Evolutionary conservation across 2,113 vertebrate genomes (phyloP).

Genomic region (Rhineura floridana): DNA sequence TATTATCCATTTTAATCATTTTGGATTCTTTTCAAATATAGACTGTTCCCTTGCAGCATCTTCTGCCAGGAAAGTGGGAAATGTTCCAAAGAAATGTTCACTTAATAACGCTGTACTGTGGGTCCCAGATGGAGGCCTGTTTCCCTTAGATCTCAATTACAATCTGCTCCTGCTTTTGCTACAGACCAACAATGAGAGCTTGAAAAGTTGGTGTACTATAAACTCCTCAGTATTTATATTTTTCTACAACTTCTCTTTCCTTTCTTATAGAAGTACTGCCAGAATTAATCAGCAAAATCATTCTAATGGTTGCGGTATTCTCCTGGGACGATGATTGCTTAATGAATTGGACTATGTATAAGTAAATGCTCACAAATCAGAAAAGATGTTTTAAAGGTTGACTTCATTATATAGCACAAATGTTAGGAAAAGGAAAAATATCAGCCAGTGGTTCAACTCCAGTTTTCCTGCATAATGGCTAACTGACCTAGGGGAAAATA

Average conservation of each 20-base stretch:
- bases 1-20: conserved; percentile 44
- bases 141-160: conserved; percentile 44
- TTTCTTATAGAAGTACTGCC: conserved; percentile 22
- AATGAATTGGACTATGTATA: neutral
- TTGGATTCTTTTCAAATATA: conserved; percentile 43
- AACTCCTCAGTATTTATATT: conserved; percentile 36
- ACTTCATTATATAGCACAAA: neutral
- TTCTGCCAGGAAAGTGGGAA: conserved; percentile 39
- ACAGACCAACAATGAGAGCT: conserved; percentile 25
- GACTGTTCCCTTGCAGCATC: conserved; percentile 31
- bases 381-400: neutral
- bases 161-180: conserved; percentile 39
- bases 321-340: neutral
- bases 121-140: conserved; percentile 41
- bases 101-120: conserved; percentile 39
- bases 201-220: conserved; percentile 20
- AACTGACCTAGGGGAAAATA: too few relatives aligned
- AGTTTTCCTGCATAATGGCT: neutral
- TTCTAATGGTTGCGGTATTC: conserved; percentile 9
- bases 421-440: neutral
- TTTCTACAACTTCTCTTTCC: conserved; percentile 22
- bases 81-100: conserved; percentile 38
- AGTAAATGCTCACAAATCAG: conserved; percentile 2
- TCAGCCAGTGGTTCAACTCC: neutral
- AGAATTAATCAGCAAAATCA: conserved; percentile 29